Evolutionary conservation across 2,113 vertebrate species (phyloP).

Genomic region (Pseudois nayaur): DNA sequence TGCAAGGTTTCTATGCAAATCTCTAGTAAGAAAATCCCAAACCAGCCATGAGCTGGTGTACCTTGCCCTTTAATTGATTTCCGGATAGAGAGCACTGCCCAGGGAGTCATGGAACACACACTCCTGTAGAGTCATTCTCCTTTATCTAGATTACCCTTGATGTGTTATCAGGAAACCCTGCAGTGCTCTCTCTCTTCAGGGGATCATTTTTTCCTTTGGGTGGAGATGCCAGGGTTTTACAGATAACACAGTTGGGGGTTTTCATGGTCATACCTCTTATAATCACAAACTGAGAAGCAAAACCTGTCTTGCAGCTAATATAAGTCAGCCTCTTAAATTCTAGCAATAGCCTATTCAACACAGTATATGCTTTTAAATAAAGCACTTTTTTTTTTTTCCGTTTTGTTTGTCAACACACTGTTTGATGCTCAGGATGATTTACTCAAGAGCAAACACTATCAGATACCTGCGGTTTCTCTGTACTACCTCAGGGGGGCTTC

Average conservation of each 20-base stretch:
- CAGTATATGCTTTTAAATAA: constrained; percentile 71
- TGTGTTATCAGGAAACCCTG: constrained; percentile 71
- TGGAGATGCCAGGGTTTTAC: constrained; percentile 68
- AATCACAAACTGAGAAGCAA: constrained; percentile 46
- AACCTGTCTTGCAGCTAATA: constrained; percentile 40
- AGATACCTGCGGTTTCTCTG: constrained; percentile 79
- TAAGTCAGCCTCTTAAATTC: constrained; percentile 40
- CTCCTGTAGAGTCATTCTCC: constrained; percentile 59
- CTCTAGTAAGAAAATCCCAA: constrained; percentile 58
- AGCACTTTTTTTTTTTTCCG: constrained; percentile 18
- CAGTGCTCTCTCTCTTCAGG: constrained; percentile 63
- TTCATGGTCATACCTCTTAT: constrained; percentile 25
- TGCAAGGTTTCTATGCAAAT: constrained; percentile 65
- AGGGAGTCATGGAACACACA: constrained; percentile 64
- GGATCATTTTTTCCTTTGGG: constrained; percentile 68
- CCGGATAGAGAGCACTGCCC: constrained; percentile 66
- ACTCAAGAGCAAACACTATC: constrained; percentile 77
- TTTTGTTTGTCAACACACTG: constrained; percentile 76
- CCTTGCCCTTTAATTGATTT: constrained; percentile 75
- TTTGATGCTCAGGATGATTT: constrained; percentile 79
- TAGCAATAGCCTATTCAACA: constrained; percentile 60
- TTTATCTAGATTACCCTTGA: constrained; percentile 72
- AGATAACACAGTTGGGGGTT: constrained; percentile 60
- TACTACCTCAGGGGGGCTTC: constrained; percentile 72
- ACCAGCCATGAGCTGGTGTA: constrained; percentile 40